Evolutionary conservation across 2,888 invertebrate species (phyloP), one percentile per base, ranked within the genome.

Genomic region (Drosophila nr. perissopoda): DNA sequence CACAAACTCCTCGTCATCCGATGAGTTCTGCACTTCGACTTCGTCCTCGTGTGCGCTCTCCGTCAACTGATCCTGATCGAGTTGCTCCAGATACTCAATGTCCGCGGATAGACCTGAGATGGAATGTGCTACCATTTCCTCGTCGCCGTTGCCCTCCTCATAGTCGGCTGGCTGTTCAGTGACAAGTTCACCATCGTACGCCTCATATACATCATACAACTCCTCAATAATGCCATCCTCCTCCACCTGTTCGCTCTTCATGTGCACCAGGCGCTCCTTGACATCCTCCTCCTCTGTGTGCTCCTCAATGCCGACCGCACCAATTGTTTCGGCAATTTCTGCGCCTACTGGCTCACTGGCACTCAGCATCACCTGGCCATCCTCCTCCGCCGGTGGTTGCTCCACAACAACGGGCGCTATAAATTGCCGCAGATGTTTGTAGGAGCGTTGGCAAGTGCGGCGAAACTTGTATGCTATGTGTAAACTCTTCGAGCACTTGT

Each of bases 321-420:
- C 36, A 38, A 74, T 64, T 8, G 53, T 64, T 6, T 88, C 91
- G 10, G 25, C 56, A 13, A 74, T 31, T 7, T 81, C 81, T 36
- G 57, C 18, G 7, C 29, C 29, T 11, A 33, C 27, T 21, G 40
- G 36, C 21, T 66, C 77, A 27, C 63, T 66, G 53, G 29, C 13
- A 10, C 54, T 61, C 7, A 81, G 61, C 0, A 77, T 61, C 1
- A 65, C 61, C 25, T 21, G 61, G 6, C 25, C 64, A 29, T 77
- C 76, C 0, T 84, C 81, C 0, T 72, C 80, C 7, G 31, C 34
- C 8, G 52, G 21, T 2, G 69, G 46, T 11, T 82, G 74, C 40
- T 92, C 90, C 16, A 90, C 91, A 33, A 87, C 92, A 5, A 92
- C 91, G 5, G 92, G 92, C 1, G 91, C 92, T 63, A 92, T 92